These are phyloP conservation scores for Apotomis betuletana DNA, from an alignment of 2,888 invertebrate genomes.

Conservation along the genomic window DNA sequence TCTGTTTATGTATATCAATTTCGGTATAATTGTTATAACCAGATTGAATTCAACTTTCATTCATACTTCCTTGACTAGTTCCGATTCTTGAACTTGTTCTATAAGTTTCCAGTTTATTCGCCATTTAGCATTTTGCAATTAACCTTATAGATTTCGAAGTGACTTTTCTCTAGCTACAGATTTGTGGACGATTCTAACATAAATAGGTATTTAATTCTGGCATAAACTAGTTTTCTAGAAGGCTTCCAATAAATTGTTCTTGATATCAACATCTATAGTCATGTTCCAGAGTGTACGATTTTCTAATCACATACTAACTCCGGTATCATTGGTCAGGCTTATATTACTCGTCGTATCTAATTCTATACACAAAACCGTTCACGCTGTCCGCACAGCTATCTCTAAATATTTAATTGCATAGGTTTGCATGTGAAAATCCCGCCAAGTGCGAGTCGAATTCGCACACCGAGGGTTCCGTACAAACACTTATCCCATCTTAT, in stretches of 20 bases:
- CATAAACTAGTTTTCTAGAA: too few relatives aligned
- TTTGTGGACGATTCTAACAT: too few relatives aligned
- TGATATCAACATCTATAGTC: background rate
- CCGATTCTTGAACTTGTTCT: too few relatives aligned
- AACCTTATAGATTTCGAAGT: too few relatives aligned
- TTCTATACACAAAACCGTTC: slow-evolving; percentile 47
- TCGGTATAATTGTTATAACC: background rate
- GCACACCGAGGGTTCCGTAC: too few relatives aligned
- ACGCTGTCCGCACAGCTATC: slow-evolving; percentile 72
- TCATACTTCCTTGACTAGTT: background rate
- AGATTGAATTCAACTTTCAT: background rate
- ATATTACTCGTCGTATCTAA: slow-evolving; percentile 34
- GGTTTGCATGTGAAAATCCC: slow-evolving; percentile 24
- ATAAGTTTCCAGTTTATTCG: too few relatives aligned
- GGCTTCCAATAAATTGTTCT: background rate
- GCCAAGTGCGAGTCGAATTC: too few relatives aligned
- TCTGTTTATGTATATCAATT: background rate
- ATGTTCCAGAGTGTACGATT: background rate
- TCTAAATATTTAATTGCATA: slow-evolving; percentile 47
- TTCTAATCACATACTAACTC: slow-evolving; percentile 9
- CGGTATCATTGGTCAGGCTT: slow-evolving; percentile 11
- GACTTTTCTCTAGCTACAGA: too few relatives aligned
- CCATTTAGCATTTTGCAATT: too few relatives aligned
- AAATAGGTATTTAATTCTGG: too few relatives aligned
- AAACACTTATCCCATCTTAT: too few relatives aligned